phyloP scores from a whole-genome alignment of 2,797 vertebrate genomes.

The Melanogrammus aeglefinus region DNA sequence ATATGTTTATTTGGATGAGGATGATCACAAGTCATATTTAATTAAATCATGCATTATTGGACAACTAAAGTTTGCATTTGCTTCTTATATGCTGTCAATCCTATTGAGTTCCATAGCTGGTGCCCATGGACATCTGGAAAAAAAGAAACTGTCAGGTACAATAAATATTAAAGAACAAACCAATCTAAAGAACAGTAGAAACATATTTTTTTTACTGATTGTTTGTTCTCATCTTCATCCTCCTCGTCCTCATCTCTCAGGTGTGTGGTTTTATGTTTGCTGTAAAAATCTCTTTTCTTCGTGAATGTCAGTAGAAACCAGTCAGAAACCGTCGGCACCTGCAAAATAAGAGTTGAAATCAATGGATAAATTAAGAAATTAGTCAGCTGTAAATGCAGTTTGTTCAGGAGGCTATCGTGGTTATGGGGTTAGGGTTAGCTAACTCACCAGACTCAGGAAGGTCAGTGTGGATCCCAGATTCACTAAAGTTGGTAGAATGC shows the following conservation, averaged over 20 bases:
- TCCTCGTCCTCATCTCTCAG: conserved; percentile 63
- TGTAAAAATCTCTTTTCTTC: conserved; percentile 76
- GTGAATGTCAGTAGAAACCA: conserved; percentile 79
- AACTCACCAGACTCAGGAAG: conserved; percentile 79
- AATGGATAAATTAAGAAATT: background rate
- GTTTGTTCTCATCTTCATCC: conserved; percentile 21
- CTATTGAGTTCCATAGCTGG: conserved; percentile 56
- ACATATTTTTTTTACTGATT: conserved; percentile 28
- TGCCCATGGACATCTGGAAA: conserved; percentile 44
- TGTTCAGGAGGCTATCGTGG: background rate
- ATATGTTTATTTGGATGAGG: background rate
- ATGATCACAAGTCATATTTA: background rate
- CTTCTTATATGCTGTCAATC: background rate
- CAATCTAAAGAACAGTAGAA: background rate
- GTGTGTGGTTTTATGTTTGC: conserved; percentile 78
- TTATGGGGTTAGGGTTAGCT: background rate
- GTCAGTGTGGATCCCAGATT: conserved; percentile 86
- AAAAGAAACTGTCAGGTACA: background rate
- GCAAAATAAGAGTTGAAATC: conserved; percentile 3
- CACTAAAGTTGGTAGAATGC: conserved; percentile 88
- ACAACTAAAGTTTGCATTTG: background rate
- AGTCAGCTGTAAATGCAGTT: background rate
- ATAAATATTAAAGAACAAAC: background rate
- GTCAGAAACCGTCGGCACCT: conserved; percentile 81
- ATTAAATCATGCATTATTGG: background rate